Evolutionary conservation across 2,113 vertebrate genomes (phyloP).

Genomic region (Taxidea taxus): DNA sequence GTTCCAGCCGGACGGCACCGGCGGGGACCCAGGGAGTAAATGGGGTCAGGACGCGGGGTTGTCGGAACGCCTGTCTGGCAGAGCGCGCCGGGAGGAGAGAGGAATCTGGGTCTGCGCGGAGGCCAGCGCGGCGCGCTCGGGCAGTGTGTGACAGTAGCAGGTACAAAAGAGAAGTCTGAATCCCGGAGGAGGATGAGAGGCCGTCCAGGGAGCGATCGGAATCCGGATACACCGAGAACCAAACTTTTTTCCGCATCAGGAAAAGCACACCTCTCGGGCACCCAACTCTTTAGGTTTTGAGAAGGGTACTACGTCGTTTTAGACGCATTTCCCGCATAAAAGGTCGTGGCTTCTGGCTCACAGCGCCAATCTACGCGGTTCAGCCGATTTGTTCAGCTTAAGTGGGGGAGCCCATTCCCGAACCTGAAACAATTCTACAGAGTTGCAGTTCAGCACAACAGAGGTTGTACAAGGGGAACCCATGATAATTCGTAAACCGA

Average conservation of each 20-base stretch:
- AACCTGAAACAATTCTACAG: not conserved
- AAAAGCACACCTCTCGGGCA: not conserved
- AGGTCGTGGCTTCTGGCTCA: not conserved
- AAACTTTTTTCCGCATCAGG: slow-evolving; percentile 8
- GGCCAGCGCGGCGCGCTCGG: not conserved
- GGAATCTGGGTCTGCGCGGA: not conserved
- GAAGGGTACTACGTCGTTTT: not conserved
- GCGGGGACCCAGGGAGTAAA: not conserved
- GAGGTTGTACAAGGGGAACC: not conserved
- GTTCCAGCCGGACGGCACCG: not conserved
- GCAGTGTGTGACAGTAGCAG: not conserved
- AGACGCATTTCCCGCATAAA: not conserved
- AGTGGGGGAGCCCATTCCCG: not conserved
- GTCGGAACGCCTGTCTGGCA: not conserved
- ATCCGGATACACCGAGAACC: not conserved
- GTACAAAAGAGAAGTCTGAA: not conserved
- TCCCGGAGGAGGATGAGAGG: not conserved
- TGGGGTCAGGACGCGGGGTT: not conserved
- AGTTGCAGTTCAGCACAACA: not conserved
- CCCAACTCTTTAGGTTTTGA: not conserved
- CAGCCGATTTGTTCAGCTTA: not conserved
- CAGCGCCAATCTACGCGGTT: not conserved
- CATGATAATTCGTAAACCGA: not conserved
- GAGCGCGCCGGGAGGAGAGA: not conserved
- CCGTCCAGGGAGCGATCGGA: not conserved